Evolutionary conservation across 1,140 invertebrate genomes (phyloP).

Genomic region (Tribolium madens): DNA sequence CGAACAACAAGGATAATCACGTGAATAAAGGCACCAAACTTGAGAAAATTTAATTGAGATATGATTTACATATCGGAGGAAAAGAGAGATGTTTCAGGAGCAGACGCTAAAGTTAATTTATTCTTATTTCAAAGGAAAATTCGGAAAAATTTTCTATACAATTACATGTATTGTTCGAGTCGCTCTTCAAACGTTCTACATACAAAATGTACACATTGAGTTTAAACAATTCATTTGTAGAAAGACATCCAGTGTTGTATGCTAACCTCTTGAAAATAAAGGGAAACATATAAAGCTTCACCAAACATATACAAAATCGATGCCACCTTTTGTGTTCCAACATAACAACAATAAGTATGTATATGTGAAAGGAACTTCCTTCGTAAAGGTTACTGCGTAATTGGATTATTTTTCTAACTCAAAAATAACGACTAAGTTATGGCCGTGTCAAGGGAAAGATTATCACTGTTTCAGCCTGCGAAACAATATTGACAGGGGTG

Average conservation of each 20-base stretch:
- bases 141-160: not conserved
- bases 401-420: not conserved
- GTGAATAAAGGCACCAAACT: conserved; percentile 5
- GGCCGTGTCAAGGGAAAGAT: not conserved
- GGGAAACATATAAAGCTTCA: not conserved
- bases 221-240: conserved; percentile 5
- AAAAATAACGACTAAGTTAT: not conserved
- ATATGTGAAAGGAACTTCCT: not conserved
- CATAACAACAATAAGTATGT: not conserved
- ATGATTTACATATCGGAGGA: not conserved
- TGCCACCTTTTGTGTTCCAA: conserved; percentile 1
- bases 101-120: not conserved
- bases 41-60: conserved; percentile 2
- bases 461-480: not conserved
- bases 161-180: not conserved
- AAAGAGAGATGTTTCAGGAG: not conserved
- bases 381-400: not conserved
- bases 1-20: not conserved
- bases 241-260: not conserved
- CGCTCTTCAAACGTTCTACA: not conserved
- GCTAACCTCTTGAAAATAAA: conserved; percentile 16
- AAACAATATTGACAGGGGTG: not conserved
- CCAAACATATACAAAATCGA: conserved; percentile 14
- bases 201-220: not conserved
- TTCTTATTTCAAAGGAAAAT: not conserved